Conservation (phyloP, 2,888 invertebrate genomes). For the Strigamia transsilvanica region DNA sequence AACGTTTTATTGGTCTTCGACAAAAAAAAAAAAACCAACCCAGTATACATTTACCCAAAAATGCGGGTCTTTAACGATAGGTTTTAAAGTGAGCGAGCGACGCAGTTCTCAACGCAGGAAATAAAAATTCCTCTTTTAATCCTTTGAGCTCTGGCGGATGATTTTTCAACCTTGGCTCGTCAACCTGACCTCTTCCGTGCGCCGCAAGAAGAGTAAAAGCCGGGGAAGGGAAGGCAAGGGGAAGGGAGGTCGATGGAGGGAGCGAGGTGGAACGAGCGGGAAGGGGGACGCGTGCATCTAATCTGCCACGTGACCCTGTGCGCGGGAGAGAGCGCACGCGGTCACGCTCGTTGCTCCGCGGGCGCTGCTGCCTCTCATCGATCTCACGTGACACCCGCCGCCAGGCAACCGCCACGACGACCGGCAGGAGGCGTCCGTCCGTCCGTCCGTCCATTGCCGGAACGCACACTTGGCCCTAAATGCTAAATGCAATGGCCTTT, state of each 20-base stretch:
- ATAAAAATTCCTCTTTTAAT: conserved; percentile 43
- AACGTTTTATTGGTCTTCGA: background rate
- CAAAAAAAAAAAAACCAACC: too few relatives aligned
- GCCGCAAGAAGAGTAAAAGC: conserved; percentile 41
- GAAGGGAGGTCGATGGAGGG: background rate
- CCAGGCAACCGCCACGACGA: conserved; percentile 24
- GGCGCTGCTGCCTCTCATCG: conserved; percentile 40
- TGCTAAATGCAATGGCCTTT: conserved; percentile 26
- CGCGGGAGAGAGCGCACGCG: conserved; percentile 36
- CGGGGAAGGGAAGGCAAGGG: background rate
- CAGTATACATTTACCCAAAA: background rate
- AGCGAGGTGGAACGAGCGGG: conserved; percentile 4
- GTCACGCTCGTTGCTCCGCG: conserved; percentile 40
- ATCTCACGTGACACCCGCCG: conserved; percentile 37
- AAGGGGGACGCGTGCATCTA: conserved; percentile 38
- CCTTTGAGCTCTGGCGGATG: conserved; percentile 35
- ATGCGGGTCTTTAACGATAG: background rate
- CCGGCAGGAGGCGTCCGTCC: background rate
- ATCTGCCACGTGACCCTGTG: conserved; percentile 41
- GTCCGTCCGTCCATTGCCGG: background rate
- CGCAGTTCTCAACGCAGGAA: conserved; percentile 9
- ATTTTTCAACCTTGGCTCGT: conserved; percentile 42
- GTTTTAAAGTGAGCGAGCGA: background rate
- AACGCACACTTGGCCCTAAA: background rate
- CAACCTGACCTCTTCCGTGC: conserved; percentile 37